Conservation (phyloP, 2,888 invertebrate species). For the Gastracanthus pulcherrimus region DNA sequence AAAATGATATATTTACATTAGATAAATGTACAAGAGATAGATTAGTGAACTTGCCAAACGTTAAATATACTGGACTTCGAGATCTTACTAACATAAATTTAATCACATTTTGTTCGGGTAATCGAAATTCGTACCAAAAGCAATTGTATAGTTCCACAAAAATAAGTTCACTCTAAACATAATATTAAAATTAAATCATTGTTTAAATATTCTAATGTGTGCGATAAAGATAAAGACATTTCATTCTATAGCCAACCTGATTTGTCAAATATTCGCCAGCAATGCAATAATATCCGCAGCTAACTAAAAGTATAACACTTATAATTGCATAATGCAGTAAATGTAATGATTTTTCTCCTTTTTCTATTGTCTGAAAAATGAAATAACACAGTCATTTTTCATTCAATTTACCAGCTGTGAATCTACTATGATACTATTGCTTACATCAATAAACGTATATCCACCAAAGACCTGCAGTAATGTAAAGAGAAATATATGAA, state of each 20-base stretch:
- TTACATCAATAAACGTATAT: conserved; percentile 59
- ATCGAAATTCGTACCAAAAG: background rate
- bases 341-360: background rate
- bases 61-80: conserved; percentile 57
- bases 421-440: background rate
- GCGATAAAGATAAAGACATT: background rate
- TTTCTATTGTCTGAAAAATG: background rate
- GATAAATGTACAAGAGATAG: conserved; percentile 57
- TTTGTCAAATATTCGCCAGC: conserved; percentile 60
- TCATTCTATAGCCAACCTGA: conserved; percentile 53
- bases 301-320: background rate
- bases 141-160: background rate
- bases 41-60: conserved; percentile 56
- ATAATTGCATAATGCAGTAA: background rate
- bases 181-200: background rate
- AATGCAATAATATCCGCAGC: conserved; percentile 58
- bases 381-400: background rate
- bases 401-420: no score
- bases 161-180: background rate
- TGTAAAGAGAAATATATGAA: conserved; percentile 61
- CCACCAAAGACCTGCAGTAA: conserved; percentile 60
- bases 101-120: background rate
- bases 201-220: background rate
- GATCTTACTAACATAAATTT: conserved; percentile 54
- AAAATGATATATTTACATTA: conserved; percentile 44